Base-by-base conservation (phyloP, 2,888 invertebrate species). In the Hyppa rectilinea region DNA sequence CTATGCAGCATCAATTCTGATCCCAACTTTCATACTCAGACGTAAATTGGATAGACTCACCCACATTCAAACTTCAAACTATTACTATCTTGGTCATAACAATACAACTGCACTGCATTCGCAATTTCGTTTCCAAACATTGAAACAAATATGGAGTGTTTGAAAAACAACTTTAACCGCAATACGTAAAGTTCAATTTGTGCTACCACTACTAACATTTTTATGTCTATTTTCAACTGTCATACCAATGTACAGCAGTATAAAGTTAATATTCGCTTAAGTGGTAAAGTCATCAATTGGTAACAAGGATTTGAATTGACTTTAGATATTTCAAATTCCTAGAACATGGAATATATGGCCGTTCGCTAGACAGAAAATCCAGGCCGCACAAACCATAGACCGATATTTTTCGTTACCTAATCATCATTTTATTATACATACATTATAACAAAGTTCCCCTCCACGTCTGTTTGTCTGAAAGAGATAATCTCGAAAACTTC, bases 391-490 rank as follows among this genome's bases (percentile, higher is more conserved):
- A 34, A 7, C 47, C 31, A 14, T 3, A 50, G 43, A 43, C 68
- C 26, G n/a, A 36, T 26, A 20, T 29, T 45, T 29, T 36, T 49
- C 26, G 36, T 34, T 55, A 55, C n/a, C n/a, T 43, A 63, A 75
- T 58, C n/a, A n/a, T n/a, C n/a, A n/a, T n/a, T n/a, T 52, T 36
- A 55, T n/a, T n/a, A 23, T 47, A n/a, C n/a, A n/a, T n/a, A n/a
- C n/a, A n/a, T n/a, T n/a, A n/a, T n/a, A n/a, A n/a, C n/a, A n/a
- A n/a, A n/a, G n/a, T n/a, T n/a, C n/a, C n/a, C n/a, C n/a, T n/a
- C n/a, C n/a, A n/a, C n/a, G n/a, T n/a, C n/a, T n/a, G n/a, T n/a
- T n/a, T n/a, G n/a, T n/a, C n/a, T n/a, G n/a, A n/a, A n/a, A n/a
- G n/a, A n/a, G n/a, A n/a, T n/a, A n/a, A n/a, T n/a, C n/a, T n/a